Evolutionary conservation across 1,140 invertebrate genomes (phyloP).

Genomic region (Himalopsyche phryganea): DNA sequence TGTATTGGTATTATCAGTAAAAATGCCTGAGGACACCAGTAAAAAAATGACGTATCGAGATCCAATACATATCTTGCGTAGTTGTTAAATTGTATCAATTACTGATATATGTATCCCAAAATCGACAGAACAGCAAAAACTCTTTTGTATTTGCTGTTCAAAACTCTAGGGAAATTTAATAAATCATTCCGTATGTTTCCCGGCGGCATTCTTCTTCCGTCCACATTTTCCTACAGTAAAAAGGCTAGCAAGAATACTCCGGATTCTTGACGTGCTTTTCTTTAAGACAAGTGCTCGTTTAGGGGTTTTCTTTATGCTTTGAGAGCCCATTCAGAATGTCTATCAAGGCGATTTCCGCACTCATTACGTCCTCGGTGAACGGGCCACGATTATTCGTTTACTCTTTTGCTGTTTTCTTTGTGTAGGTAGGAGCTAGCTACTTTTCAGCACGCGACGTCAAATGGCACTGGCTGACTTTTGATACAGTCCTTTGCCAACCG

Average conservation of each 20-base stretch:
- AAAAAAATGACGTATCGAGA: too few relatives aligned
- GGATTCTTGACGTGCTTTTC: slow-evolving; percentile 21
- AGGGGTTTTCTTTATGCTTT: slow-evolving; percentile 30
- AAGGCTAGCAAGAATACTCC: slow-evolving; percentile 20
- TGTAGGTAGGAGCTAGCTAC: too few relatives aligned
- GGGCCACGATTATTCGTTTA: slow-evolving; percentile 19
- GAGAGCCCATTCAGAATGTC: slow-evolving; percentile 25
- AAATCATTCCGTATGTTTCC: slow-evolving; percentile 19
- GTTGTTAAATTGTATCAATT: too few relatives aligned
- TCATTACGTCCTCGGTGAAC: slow-evolving; percentile 30
- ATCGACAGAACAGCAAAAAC: too few relatives aligned
- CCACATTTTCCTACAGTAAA: slow-evolving; percentile 16
- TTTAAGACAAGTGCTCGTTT: slow-evolving; percentile 22
- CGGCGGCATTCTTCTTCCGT: slow-evolving; percentile 27
- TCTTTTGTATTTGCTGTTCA: too few relatives aligned
- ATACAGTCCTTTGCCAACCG: too few relatives aligned
- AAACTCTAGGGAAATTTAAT: not conserved
- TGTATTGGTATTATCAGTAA: too few relatives aligned
- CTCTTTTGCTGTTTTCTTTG: slow-evolving; percentile 11
- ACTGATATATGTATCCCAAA: too few relatives aligned
- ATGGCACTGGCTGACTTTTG: too few relatives aligned
- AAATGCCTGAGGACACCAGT: too few relatives aligned
- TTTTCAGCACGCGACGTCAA: too few relatives aligned
- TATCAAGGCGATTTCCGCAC: slow-evolving; percentile 30
- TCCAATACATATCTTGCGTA: too few relatives aligned